Conservation (phyloP, 1,140 invertebrate genomes). For the Caerostris extrusa region DNA sequence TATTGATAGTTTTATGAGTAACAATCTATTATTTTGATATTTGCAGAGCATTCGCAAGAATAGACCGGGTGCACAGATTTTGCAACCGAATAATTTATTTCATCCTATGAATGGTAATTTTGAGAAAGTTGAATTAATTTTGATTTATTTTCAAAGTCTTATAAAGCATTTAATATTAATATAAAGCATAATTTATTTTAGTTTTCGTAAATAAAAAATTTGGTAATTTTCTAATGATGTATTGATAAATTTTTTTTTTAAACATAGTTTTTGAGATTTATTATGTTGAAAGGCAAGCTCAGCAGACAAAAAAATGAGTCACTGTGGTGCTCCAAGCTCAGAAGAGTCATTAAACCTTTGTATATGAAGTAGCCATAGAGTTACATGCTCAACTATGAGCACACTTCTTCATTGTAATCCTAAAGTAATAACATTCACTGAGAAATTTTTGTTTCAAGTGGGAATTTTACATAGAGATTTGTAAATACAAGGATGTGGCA, state of each 20-base stretch:
- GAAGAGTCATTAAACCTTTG: too few species aligned
- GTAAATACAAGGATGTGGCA: too few species aligned
- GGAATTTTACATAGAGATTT: too few species aligned
- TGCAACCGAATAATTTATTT: not conserved
- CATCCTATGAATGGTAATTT: not conserved
- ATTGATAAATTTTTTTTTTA: not conserved
- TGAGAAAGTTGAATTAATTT: too few species aligned
- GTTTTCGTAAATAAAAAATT: not conserved
- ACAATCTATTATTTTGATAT: not conserved
- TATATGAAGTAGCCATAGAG: too few species aligned
- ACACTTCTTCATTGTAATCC: too few species aligned
- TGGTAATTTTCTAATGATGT: not conserved
- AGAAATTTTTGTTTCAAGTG: too few species aligned
- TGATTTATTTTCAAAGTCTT: too few species aligned
- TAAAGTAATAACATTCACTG: too few species aligned
- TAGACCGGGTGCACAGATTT: not conserved
- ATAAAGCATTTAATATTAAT: not conserved
- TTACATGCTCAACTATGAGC: too few species aligned
- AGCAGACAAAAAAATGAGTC: not conserved
- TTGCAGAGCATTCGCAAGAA: slow-evolving; percentile 6
- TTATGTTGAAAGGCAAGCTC: not conserved
- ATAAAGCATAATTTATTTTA: not conserved
- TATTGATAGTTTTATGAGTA: not conserved
- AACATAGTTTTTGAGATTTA: not conserved
- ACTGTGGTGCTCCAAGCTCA: too few species aligned